Evolutionary conservation across 2,113 vertebrate genomes (phyloP).

Genomic region (Callorhinus ursinus): DNA sequence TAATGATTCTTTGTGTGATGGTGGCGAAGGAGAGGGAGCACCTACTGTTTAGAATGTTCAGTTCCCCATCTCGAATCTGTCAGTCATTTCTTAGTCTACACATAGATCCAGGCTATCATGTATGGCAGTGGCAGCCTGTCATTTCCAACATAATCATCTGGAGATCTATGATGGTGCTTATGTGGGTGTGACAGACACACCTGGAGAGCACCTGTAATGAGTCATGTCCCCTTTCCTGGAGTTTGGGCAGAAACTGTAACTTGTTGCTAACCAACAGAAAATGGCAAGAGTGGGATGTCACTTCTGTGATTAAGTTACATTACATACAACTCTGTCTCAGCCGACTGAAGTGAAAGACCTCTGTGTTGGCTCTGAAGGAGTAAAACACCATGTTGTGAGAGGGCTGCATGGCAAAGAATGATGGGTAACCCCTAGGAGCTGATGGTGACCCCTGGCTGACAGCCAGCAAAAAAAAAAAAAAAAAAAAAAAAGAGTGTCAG

Average conservation of each 20-base stretch:
- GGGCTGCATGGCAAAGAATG: background rate
- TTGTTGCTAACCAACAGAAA: conserved; percentile 36
- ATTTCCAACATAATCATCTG: background rate
- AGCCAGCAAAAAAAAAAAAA: background rate
- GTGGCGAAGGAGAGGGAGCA: background rate
- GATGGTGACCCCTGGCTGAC: background rate
- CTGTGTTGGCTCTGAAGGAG: background rate
- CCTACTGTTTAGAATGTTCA: background rate
- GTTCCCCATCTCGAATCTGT: background rate
- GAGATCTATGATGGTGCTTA: background rate
- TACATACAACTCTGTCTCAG: background rate
- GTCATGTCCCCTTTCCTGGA: background rate
- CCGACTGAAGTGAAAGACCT: background rate
- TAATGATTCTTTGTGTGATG: background rate
- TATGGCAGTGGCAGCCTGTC: background rate
- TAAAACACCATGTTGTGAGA: background rate
- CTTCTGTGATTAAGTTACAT: background rate
- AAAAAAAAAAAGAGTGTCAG: background rate
- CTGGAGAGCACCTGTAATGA: background rate
- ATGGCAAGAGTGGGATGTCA: background rate
- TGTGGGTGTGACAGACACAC: background rate
- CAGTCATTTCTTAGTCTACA: background rate
- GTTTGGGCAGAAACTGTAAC: background rate
- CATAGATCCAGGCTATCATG: background rate
- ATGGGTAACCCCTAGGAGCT: background rate